Evolutionary conservation across 2,113 vertebrate species (phyloP).

Genomic region (Amia ocellicauda): DNA sequence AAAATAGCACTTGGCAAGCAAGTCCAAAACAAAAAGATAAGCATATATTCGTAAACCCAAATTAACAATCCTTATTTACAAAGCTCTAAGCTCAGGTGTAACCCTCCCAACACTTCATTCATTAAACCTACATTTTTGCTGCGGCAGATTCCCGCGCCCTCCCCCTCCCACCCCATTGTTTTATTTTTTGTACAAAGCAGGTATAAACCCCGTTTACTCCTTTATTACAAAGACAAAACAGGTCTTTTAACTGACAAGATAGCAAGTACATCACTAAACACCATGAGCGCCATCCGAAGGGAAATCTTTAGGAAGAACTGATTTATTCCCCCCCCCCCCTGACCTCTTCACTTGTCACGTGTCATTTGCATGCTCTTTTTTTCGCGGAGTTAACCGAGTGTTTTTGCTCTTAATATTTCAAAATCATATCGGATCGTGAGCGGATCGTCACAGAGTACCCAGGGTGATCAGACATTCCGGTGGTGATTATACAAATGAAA

Average conservation of each 20-base stretch:
- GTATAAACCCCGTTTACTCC: conserved; percentile 68
- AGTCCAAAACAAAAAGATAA: conserved; percentile 56
- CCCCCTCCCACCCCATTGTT: too few relatives aligned
- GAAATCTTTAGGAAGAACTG: conserved; percentile 94
- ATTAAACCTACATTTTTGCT: conserved; percentile 49
- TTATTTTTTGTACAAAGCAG: conserved; percentile 56
- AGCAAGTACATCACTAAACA: conserved; percentile 93
- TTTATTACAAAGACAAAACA: conserved; percentile 82
- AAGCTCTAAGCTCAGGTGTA: conserved; percentile 88
- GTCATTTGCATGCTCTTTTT: conserved; percentile 68
- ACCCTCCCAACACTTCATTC: conserved; percentile 73
- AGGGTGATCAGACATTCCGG: conserved; percentile 74
- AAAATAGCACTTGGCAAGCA: conserved; percentile 77
- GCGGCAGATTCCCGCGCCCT: conserved; percentile 39
- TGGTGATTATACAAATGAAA: conserved; percentile 89
- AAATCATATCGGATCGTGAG: conserved; percentile 81
- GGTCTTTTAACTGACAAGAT: conserved; percentile 84
- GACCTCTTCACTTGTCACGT: conserved; percentile 66
- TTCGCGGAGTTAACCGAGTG: conserved; percentile 50
- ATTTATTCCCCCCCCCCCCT: conserved; percentile 75
- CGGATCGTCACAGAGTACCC: conserved; percentile 72
- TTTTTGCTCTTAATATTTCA: conserved; percentile 67
- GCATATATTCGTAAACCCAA: conserved; percentile 65
- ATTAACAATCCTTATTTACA: conserved; percentile 90
- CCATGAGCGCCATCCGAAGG: conserved; percentile 88